A percentile compares a stretch with the other conserved stretches of the same genome.
Evolutionary conservation across 2,113 vertebrate genomes (phyloP).

Genomic region (Syrrhaptes paradoxus): DNA sequence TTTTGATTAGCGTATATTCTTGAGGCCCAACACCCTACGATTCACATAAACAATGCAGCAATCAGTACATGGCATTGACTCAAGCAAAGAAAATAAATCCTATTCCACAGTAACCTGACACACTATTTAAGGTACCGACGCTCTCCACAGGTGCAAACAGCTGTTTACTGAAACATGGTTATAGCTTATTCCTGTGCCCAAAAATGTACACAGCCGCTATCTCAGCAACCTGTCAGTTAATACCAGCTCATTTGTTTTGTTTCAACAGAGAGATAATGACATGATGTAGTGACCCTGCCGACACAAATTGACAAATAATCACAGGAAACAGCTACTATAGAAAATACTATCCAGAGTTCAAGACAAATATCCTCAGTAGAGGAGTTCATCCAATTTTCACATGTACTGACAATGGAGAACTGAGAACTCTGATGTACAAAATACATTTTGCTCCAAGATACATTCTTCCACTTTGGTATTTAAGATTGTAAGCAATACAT

Average conservation of each 20-base stretch:
- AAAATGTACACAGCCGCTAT: background rate
- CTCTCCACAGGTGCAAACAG: background rate
- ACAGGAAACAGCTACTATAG: background rate
- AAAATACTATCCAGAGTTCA: background rate
- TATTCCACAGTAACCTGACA: background rate
- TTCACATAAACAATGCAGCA: constrained; percentile 19
- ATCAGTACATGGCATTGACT: background rate
- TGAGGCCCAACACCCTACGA: constrained; percentile 94
- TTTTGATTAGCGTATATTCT: constrained; percentile 95
- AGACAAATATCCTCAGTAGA: background rate
- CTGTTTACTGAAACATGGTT: background rate
- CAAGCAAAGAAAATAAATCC: background rate
- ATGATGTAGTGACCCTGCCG: background rate
- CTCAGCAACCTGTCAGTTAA: background rate
- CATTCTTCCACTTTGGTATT: background rate
- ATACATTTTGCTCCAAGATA: background rate
- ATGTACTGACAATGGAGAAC: background rate
- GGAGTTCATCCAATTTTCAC: background rate
- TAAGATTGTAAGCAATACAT: background rate
- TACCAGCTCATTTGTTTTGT: background rate
- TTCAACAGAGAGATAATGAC: background rate
- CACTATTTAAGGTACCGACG: background rate
- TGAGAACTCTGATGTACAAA: background rate
- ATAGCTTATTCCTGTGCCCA: background rate
- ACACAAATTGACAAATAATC: background rate